Evolutionary conservation across 2,888 invertebrate genomes (phyloP).

Genomic region (Selenia dentaria): DNA sequence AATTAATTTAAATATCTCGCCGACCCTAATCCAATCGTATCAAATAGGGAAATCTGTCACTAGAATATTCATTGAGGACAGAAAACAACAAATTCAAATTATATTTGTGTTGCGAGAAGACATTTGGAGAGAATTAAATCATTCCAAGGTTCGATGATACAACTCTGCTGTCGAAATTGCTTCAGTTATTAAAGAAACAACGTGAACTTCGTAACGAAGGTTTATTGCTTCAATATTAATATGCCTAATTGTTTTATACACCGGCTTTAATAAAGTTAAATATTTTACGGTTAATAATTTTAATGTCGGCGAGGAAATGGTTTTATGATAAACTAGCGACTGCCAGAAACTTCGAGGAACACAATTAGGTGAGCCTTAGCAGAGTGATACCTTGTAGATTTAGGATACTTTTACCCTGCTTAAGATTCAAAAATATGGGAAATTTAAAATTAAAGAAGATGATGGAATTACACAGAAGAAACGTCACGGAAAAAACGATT

Average conservation of each 20-base stretch:
- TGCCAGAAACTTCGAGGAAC: too few relatives aligned
- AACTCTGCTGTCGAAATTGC: conserved; percentile 42
- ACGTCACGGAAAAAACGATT: too few relatives aligned
- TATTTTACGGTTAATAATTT: conserved; percentile 29
- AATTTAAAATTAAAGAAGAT: too few relatives aligned
- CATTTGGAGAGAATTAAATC: conserved; percentile 55
- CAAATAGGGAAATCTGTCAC: conserved; percentile 32
- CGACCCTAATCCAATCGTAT: conserved; percentile 15
- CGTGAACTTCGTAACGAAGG: conserved; percentile 24
- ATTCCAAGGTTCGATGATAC: conserved; percentile 48
- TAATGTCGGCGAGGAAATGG: conserved; percentile 10
- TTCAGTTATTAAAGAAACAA: conserved; percentile 37
- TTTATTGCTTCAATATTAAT: conserved; percentile 36
- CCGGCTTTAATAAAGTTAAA: conserved; percentile 24
- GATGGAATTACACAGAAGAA: too few relatives aligned
- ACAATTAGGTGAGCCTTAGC: too few relatives aligned
- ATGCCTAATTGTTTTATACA: conserved; percentile 29
- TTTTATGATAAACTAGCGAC: conserved; percentile 19
- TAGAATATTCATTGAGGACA: conserved; percentile 52
- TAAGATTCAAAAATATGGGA: too few relatives aligned
- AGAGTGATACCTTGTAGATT: too few relatives aligned
- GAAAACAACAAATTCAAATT: conserved; percentile 60
- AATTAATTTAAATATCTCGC: conserved; percentile 9
- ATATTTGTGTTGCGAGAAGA: conserved; percentile 51
- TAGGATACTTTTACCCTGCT: too few relatives aligned